These are phyloP conservation scores for Cabera pusaria DNA, from an alignment of 2,888 invertebrate species.

Conservation along the genomic window DNA sequence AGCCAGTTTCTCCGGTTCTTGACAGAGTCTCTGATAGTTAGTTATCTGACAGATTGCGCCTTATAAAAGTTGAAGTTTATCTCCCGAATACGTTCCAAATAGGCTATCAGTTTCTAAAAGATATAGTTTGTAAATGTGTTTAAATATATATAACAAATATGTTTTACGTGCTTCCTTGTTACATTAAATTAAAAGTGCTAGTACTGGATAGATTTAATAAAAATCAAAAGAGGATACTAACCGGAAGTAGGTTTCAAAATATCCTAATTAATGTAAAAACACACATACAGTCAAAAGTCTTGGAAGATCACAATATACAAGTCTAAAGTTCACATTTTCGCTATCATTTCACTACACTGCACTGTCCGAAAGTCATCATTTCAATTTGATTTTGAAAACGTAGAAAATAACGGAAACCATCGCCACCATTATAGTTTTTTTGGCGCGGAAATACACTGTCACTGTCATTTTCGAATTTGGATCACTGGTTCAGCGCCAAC, in stretches of 20 bases:
- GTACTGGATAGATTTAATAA: no score
- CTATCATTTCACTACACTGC: slow-evolving; percentile 38
- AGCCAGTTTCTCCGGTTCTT: no score
- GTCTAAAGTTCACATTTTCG: slow-evolving; percentile 36
- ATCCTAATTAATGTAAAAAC: slow-evolving; percentile 34
- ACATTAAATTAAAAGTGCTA: no score
- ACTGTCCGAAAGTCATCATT: slow-evolving; percentile 61
- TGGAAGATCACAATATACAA: slow-evolving; percentile 32
- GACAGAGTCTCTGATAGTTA: no score
- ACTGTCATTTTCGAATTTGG: slow-evolving; percentile 58
- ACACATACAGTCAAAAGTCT: slow-evolving; percentile 28
- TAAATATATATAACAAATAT: no score
- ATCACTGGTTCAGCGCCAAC: slow-evolving; percentile 6
- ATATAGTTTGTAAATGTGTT: no score
- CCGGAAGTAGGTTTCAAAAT: slow-evolving; percentile 29
- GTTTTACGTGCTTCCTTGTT: no score
- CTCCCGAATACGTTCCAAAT: no score
- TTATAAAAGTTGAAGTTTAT: no score
- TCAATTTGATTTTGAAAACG: slow-evolving; percentile 78
- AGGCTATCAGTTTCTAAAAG: no score
- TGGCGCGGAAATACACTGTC: slow-evolving; percentile 68
- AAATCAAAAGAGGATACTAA: slow-evolving; percentile 24
- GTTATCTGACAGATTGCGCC: no score
- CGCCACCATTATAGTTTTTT: slow-evolving; percentile 66
- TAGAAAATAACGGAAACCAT: slow-evolving; percentile 62